A percentile compares a stretch with the other conserved stretches of the same genome.
phyloP scores from a whole-genome alignment of 2,113 vertebrate genomes.

The Ptilorrhoa leucosticta region DNA sequence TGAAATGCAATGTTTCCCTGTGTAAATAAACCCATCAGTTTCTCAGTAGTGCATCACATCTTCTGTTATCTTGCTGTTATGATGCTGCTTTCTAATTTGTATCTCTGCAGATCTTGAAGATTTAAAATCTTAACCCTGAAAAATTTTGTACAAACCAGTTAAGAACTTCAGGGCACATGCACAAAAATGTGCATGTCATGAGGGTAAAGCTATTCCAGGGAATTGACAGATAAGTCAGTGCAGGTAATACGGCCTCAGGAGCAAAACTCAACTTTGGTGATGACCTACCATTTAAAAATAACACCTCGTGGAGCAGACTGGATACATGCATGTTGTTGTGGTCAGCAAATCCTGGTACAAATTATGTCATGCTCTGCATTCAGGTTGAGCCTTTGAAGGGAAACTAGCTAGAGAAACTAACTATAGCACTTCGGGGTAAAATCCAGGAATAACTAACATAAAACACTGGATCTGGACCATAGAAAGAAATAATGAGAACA shows the following conservation, averaged over 20 bases:
- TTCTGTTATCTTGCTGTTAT: neutral
- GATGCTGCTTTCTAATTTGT: neutral
- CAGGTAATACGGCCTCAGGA: fast-evolving
- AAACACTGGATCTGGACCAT: neutral
- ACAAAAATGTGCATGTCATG: neutral
- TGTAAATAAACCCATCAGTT: neutral
- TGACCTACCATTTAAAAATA: neutral
- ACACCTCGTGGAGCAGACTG: neutral
- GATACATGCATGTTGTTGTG: fast-evolving
- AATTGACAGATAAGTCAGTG: neutral
- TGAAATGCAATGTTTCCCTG: neutral
- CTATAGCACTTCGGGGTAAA: neutral
- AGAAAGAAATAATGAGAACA: neutral
- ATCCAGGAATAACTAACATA: neutral
- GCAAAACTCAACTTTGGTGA: neutral
- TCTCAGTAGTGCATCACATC: fast-evolving
- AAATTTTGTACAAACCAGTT: neutral
- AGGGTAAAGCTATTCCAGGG: neutral
- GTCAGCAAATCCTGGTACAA: neutral
- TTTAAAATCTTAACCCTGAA: neutral
- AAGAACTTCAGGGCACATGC: neutral
- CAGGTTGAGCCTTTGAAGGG: neutral
- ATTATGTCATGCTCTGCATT: neutral
- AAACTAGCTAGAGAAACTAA: neutral
- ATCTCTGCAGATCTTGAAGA: neutral